Evolutionary conservation across 2,797 vertebrate genomes (phyloP).

Genomic region (Sebastes hubbsi): DNA sequence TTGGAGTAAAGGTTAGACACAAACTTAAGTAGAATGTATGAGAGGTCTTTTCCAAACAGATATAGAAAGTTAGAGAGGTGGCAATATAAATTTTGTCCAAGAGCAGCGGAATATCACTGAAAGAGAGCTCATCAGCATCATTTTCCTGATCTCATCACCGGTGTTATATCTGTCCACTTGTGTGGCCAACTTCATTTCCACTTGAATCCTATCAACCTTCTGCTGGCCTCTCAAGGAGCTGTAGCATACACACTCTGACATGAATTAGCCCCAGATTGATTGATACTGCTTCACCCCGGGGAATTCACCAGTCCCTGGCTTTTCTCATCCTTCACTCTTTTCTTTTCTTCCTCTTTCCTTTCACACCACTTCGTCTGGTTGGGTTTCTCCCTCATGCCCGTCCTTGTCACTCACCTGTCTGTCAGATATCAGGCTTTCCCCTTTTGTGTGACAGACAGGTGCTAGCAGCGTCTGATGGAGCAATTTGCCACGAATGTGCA

Average conservation of each 20-base stretch:
- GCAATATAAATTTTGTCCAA: constrained; percentile 72
- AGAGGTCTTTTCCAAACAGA: not conserved
- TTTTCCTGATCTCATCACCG: constrained; percentile 71
- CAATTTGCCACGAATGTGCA: constrained; percentile 82
- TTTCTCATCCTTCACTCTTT: constrained; percentile 28
- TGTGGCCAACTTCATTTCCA: constrained; percentile 88
- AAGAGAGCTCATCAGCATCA: constrained; percentile 66
- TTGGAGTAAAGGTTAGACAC: not conserved
- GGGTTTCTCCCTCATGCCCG: constrained; percentile 31
- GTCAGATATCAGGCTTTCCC: constrained; percentile 66
- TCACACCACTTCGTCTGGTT: constrained; percentile 44
- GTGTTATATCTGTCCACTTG: constrained; percentile 76
- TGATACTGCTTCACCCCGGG: constrained; percentile 82
- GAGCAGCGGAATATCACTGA: constrained; percentile 71
- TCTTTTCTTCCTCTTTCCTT: constrained; percentile 51
- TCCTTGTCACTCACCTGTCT: constrained; percentile 84
- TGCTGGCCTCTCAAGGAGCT: constrained; percentile 84
- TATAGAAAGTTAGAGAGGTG: not conserved
- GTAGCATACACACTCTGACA: constrained; percentile 85
- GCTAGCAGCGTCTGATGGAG: constrained; percentile 78
- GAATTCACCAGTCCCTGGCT: constrained; percentile 64
- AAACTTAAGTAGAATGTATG: not conserved
- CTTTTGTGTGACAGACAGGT: constrained; percentile 73
- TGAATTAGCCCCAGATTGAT: constrained; percentile 91
- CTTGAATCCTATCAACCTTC: constrained; percentile 91